These are phyloP conservation scores for Dendrocincla tyrannina DNA, from an alignment of 2,797 vertebrate species.

Conservation along the genomic window DNA sequence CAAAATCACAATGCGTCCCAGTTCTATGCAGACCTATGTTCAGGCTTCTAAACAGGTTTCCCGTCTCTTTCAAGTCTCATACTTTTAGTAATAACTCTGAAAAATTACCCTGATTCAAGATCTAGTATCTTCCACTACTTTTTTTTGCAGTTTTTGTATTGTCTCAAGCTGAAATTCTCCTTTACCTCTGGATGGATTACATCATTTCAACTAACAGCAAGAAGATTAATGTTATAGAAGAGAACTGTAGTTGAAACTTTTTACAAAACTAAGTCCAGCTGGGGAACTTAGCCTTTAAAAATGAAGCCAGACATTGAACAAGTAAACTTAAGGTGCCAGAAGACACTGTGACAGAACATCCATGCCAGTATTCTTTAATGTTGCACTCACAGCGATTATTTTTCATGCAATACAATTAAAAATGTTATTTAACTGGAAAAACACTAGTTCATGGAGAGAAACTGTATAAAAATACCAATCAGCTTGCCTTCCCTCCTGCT, in stretches of 20 bases:
- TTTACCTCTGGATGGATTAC: not conserved
- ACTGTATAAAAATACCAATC: not conserved
- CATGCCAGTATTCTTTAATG: fast-evolving
- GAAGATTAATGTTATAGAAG: not conserved
- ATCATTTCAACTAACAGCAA: not conserved
- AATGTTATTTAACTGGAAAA: not conserved
- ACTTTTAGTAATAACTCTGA: not conserved
- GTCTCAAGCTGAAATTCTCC: not conserved
- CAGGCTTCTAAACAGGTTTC: not conserved
- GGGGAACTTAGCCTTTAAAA: not conserved
- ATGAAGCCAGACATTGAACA: not conserved
- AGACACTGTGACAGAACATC: not conserved
- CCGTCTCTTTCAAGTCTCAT: not conserved
- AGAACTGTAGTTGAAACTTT: not conserved
- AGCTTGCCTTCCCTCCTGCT: not conserved
- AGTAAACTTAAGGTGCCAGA: not conserved
- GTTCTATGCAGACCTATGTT: not conserved
- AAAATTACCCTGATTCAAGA: not conserved
- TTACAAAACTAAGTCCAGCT: not conserved
- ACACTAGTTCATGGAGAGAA: not conserved
- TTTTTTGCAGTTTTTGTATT: not conserved
- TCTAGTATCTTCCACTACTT: not conserved
- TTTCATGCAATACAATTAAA: not conserved
- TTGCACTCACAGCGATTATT: not conserved
- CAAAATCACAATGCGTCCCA: not conserved